Percentiles rank a stretch among this genome's conserved stretches.
Conservation (phyloP, 2,113 vertebrate species). For the Trichomycterus rosablanca region DNA sequence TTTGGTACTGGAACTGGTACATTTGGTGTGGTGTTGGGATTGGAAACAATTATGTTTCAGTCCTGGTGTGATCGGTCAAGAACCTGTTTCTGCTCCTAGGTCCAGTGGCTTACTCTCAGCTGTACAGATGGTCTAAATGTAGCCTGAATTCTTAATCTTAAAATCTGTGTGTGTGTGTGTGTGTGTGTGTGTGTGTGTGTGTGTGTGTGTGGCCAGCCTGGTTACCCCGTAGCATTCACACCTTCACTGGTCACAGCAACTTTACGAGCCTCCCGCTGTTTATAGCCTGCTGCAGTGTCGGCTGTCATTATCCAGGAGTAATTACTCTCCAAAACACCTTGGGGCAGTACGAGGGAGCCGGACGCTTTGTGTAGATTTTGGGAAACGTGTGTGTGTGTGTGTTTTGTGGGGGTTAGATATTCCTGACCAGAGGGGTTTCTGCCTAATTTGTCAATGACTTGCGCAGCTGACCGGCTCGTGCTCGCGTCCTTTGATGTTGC, state of each 20-base stretch:
- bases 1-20: too few species aligned
- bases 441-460: slow-evolving; percentile 56
- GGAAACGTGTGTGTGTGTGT: neutral
- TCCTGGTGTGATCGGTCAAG: too few species aligned
- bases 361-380: slow-evolving; percentile 6
- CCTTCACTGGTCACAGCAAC: slow-evolving; percentile 45
- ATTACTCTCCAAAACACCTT: slow-evolving; percentile 48
- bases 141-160: neutral
- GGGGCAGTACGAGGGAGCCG: slow-evolving; percentile 29
- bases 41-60: too few species aligned
- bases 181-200: slow-evolving; percentile 6
- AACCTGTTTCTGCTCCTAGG: too few species aligned
- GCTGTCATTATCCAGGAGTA: slow-evolving; percentile 51
- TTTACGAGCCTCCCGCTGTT: slow-evolving; percentile 52
- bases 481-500: slow-evolving; percentile 63
- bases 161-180: neutral
- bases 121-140: too few species aligned
- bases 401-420: neutral
- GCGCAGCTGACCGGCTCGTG: slow-evolving; percentile 52
- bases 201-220: slow-evolving; percentile 29
- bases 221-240: slow-evolving; percentile 32
- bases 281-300: slow-evolving; percentile 44
- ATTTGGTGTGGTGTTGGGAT: too few species aligned
- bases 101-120: too few species aligned
- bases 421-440: slow-evolving; percentile 43